Evolutionary conservation across 2,113 vertebrate genomes (phyloP).

Genomic region (Corythoichthys intestinalis): DNA sequence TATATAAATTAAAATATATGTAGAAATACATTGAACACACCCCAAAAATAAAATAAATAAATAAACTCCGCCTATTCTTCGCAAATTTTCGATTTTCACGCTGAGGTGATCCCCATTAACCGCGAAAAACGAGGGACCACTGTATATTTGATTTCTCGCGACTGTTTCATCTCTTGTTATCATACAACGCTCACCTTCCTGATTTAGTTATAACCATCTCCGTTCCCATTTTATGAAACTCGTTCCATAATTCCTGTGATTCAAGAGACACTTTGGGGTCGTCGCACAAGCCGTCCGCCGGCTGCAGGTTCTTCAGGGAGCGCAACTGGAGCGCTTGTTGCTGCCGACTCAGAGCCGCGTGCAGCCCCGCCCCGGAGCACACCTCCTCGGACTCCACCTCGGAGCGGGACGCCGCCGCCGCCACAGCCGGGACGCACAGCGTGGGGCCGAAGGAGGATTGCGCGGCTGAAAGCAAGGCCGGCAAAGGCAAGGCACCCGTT

Average conservation of each 20-base stretch:
- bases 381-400: slow-evolving; percentile 78
- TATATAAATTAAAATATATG: no score
- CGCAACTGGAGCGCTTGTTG: slow-evolving; percentile 75
- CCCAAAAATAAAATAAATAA: no score
- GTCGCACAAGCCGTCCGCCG: slow-evolving; percentile 82
- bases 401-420: slow-evolving; percentile 70
- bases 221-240: slow-evolving; percentile 94
- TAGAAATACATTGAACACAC: no score
- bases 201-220: slow-evolving; percentile 99
- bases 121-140: no score
- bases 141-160: no score
- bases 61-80: no score
- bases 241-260: slow-evolving; percentile 91
- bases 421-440: slow-evolving; percentile 75
- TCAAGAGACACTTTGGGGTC: slow-evolving; percentile 93
- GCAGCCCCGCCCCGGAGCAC: slow-evolving; percentile 77
- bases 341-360: slow-evolving; percentile 80
- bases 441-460: slow-evolving; percentile 84
- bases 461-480: slow-evolving; percentile 80
- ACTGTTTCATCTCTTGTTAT: neutral
- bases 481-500: slow-evolving; percentile 82
- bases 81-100: no score
- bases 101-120: no score
- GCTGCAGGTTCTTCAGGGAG: slow-evolving; percentile 78
- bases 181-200: slow-evolving; percentile 78